Evolutionary conservation across 2,888 invertebrate species (phyloP).

Genomic region (Hirudinaria manillensis): DNA sequence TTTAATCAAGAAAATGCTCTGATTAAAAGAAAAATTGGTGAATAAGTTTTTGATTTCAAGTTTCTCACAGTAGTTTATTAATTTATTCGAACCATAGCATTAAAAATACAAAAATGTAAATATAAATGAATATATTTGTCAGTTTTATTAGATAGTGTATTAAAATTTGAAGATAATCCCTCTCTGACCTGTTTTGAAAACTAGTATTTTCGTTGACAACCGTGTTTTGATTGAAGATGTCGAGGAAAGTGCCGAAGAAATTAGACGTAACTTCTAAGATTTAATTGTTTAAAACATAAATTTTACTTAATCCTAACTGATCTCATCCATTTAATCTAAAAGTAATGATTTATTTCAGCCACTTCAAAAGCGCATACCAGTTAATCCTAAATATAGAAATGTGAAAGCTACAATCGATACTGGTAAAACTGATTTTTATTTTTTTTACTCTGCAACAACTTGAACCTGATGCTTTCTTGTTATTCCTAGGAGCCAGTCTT

Average conservation of each 20-base stretch:
- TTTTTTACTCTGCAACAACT: not conserved
- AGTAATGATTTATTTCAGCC: constrained; percentile 44
- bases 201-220: constrained; percentile 10
- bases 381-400: constrained; percentile 53
- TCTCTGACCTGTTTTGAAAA: too few species aligned
- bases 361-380: constrained; percentile 48
- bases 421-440: constrained; percentile 42
- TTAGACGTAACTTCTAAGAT: not conserved
- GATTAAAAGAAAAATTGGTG: too few species aligned
- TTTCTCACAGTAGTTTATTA: too few species aligned
- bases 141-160: too few species aligned
- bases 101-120: too few species aligned
- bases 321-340: not conserved
- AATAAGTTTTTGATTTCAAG: too few species aligned
- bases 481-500: constrained; percentile 48
- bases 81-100: too few species aligned
- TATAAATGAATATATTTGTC: too few species aligned
- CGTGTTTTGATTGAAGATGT: not conserved
- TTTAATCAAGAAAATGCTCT: too few species aligned
- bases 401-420: constrained; percentile 51
- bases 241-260: not conserved
- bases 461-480: constrained; percentile 29
- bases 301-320: not conserved
- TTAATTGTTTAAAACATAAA: not conserved
- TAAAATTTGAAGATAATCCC: too few species aligned